A percentile compares a stretch with the other conserved stretches of the same genome.
These are phyloP conservation scores for Agrochola lota DNA, from an alignment of 2,888 invertebrate species.

Conservation along the genomic window DNA sequence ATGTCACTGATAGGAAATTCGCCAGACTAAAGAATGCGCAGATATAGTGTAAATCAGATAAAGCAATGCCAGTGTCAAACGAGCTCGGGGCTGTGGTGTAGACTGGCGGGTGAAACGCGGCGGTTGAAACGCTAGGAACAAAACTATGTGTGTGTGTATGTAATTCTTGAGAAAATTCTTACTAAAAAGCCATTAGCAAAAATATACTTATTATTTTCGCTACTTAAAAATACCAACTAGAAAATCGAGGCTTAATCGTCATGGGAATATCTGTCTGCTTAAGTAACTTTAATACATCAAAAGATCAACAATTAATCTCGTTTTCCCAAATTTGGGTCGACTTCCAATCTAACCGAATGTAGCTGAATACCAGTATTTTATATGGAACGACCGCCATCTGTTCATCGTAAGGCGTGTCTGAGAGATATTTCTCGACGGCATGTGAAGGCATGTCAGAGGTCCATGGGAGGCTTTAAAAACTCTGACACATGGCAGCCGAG, in stretches of 20 bases:
- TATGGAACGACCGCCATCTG: no score
- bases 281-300: not conserved
- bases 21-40: slow-evolving; percentile 78
- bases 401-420: no score
- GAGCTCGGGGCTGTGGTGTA: slow-evolving; percentile 15
- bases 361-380: no score
- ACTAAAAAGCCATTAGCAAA: not conserved
- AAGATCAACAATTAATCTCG: not conserved
- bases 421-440: no score
- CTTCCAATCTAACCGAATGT: no score
- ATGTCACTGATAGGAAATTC: slow-evolving; percentile 76
- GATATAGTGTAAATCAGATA: slow-evolving; percentile 81
- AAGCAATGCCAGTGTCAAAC: slow-evolving; percentile 65
- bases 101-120: slow-evolving; percentile 43
- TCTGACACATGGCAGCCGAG: no score
- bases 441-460: no score
- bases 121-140: slow-evolving; percentile 23
- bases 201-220: not conserved
- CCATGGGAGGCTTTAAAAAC: no score
- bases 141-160: not conserved
- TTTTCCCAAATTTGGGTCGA: no score
- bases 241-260: not conserved
- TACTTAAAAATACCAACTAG: not conserved
- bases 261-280: not conserved
- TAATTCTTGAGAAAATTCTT: not conserved